phyloP scores from a whole-genome alignment of 1,140 invertebrate species.

The Drosophila cardini region DNA sequence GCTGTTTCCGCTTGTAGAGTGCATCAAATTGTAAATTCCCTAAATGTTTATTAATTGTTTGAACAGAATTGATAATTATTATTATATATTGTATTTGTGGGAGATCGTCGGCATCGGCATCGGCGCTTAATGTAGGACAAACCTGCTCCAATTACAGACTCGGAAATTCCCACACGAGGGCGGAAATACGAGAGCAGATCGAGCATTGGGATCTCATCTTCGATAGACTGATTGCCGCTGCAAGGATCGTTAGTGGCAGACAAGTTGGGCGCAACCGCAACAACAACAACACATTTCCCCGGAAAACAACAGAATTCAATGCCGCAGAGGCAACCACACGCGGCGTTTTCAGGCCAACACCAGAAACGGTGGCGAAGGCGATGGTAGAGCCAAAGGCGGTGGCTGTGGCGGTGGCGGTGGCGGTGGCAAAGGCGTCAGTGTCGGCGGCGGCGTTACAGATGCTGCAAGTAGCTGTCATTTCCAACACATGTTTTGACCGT shows the following conservation, averaged over 20 bases:
- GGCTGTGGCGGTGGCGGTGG: constrained; percentile 18
- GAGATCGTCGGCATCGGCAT: constrained; percentile 29
- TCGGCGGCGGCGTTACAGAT: constrained; percentile 77
- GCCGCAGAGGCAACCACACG: constrained; percentile 64
- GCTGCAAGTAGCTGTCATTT: constrained; percentile 84
- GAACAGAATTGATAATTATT: constrained; percentile 72
- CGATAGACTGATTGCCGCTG: constrained; percentile 81
- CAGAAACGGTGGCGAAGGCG: constrained; percentile 13
- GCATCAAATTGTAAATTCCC: constrained; percentile 57
- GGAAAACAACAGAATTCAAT: constrained; percentile 49
- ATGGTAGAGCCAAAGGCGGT: constrained; percentile 33
- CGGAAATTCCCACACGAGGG: constrained; percentile 74
- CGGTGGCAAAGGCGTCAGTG: constrained; percentile 26
- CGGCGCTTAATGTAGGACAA: constrained; percentile 50
- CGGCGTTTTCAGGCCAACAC: constrained; percentile 53
- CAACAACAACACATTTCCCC: constrained; percentile 75
- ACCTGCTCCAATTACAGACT: constrained; percentile 71
- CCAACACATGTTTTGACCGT: constrained; percentile 84
- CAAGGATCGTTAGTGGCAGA: constrained; percentile 83
- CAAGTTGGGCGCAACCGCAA: constrained; percentile 84
- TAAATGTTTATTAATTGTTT: constrained; percentile 79
- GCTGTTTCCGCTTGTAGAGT: constrained; percentile 59
- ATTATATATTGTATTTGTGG: no score
- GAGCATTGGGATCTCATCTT: constrained; percentile 39
- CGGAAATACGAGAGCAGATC: constrained; percentile 69